Conservation (phyloP, 2,797 vertebrate genomes). For the Lepilemur septentrionalis region DNA sequence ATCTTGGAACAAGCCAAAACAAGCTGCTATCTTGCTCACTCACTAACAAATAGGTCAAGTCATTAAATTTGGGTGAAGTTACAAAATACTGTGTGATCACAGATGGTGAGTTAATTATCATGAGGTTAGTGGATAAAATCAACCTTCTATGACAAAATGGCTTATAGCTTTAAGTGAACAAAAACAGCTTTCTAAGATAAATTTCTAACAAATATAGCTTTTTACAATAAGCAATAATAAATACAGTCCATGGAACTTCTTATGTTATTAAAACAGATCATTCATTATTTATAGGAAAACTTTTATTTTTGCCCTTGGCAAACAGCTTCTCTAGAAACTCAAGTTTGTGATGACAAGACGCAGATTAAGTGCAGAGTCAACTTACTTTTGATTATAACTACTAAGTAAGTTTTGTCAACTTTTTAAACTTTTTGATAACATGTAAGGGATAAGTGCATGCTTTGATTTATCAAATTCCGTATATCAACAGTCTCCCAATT, state of each 20-base stretch:
- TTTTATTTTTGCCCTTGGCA: background rate
- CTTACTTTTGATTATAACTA: background rate
- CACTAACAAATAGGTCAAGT: slow-evolving; percentile 47
- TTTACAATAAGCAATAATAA: background rate
- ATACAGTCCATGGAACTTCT: background rate
- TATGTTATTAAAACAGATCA: background rate
- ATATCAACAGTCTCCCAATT: background rate
- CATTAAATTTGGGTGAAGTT: slow-evolving; percentile 52
- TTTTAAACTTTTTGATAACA: background rate
- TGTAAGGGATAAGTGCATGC: background rate
- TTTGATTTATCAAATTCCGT: background rate
- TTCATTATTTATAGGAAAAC: background rate
- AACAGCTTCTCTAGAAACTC: background rate
- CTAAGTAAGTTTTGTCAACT: background rate
- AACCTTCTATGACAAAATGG: background rate
- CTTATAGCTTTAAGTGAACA: background rate
- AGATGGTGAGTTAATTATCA: slow-evolving; percentile 62
- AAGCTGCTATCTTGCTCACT: background rate
- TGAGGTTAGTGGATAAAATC: slow-evolving; percentile 21
- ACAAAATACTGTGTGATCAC: slow-evolving; percentile 13
- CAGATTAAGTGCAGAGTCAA: background rate
- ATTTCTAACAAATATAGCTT: background rate
- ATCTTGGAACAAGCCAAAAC: background rate
- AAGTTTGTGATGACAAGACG: background rate
- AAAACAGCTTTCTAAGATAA: background rate